Conservation (phyloP, 2,113 vertebrate species). For the Hypomesus transpacificus region DNA sequence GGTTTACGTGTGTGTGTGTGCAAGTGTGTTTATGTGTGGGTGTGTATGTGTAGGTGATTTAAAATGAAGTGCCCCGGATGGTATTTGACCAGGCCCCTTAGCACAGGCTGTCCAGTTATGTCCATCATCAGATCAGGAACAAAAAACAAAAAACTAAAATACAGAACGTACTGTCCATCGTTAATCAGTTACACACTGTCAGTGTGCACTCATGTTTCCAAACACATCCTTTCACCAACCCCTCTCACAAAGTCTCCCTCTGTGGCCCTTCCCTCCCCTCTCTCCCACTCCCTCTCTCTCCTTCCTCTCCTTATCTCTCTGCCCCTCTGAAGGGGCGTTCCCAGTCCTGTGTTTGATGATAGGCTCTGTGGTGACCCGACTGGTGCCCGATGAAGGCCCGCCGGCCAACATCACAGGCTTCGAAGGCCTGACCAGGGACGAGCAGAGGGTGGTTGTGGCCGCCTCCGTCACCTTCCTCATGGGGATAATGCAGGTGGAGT, state of each 20-base stretch:
- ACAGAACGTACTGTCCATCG: too few relatives aligned
- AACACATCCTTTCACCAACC: too few relatives aligned
- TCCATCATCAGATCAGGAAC: too few relatives aligned
- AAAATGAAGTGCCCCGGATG: too few relatives aligned
- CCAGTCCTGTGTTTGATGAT: conserved; percentile 90
- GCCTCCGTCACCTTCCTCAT: conserved; percentile 84
- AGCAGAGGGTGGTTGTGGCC: conserved; percentile 78
- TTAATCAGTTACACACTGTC: too few relatives aligned
- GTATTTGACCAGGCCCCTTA: too few relatives aligned
- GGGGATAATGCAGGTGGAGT: conserved; percentile 86
- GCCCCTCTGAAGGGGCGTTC: conserved; percentile 78
- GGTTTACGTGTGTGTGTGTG: neutral
- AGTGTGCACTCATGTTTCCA: too few relatives aligned
- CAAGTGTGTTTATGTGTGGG: neutral
- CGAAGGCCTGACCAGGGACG: conserved; percentile 50
- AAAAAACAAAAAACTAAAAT: too few relatives aligned
- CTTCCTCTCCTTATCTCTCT: neutral
- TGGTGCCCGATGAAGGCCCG: conserved; percentile 58
- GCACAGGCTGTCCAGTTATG: too few relatives aligned
- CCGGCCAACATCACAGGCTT: conserved; percentile 50
- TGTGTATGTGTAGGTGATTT: neutral
- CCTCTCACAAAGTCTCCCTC: neutral
- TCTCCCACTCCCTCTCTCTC: neutral
- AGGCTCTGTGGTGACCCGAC: conserved; percentile 73
- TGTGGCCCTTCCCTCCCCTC: neutral